Percentiles rank a stretch among this genome's conserved stretches.
phyloP scores from a whole-genome alignment of 2,797 vertebrate genomes.

The Phoxinus dragarum region DNA sequence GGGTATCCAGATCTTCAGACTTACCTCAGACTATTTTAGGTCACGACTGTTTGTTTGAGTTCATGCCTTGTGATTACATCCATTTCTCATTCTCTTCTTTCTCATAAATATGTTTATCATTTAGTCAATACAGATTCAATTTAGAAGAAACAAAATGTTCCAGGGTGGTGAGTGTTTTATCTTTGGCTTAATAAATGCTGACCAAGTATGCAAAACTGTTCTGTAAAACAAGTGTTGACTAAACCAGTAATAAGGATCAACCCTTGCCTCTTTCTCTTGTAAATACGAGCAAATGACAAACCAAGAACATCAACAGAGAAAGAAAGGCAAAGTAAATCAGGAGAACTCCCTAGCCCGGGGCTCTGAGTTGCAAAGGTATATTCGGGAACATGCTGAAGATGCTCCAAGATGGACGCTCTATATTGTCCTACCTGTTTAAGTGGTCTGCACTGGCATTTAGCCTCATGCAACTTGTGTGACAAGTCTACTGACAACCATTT shows the following conservation, averaged over 20 bases:
- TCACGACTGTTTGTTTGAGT: conserved; percentile 19
- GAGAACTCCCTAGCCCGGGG: background rate
- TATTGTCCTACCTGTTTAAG: background rate
- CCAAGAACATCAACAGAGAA: background rate
- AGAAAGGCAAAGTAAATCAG: background rate
- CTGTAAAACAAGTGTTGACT: conserved; percentile 43
- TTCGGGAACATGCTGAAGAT: background rate
- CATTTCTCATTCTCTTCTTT: background rate
- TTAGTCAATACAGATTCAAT: background rate
- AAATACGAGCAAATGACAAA: conserved; percentile 4
- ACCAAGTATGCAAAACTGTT: conserved; percentile 26
- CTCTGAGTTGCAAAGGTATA: background rate
- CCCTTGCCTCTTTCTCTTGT: conserved; percentile 4
- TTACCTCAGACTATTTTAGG: conserved; percentile 6
- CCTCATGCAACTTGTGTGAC: background rate
- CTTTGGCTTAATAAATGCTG: conserved; percentile 7
- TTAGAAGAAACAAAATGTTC: background rate
- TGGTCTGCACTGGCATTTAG: conserved; percentile 3
- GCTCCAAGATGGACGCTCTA: background rate
- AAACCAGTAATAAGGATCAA: conserved; percentile 16
- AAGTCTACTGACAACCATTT: background rate
- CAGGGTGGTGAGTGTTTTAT: background rate
- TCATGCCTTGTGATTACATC: background rate
- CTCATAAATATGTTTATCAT: background rate
- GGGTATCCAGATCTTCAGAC: conserved; percentile 20